Percentiles rank a stretch among this genome's conserved stretches.
Evolutionary conservation across 2,113 vertebrate species (phyloP).

Genomic region (Mirounga angustirostris): DNA sequence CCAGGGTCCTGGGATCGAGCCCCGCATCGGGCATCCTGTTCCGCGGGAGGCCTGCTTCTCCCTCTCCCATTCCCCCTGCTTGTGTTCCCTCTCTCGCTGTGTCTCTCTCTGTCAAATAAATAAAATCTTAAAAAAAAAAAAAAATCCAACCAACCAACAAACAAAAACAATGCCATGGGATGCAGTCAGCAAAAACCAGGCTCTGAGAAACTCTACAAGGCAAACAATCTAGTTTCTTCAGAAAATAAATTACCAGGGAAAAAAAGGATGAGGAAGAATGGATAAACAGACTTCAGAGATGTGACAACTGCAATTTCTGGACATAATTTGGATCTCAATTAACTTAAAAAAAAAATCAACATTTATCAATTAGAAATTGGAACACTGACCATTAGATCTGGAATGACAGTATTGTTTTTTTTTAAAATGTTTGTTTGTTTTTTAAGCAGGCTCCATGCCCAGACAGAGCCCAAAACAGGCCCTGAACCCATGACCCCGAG

Average conservation of each 20-base stretch:
- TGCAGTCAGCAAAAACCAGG: conserved; percentile 20
- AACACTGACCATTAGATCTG: background rate
- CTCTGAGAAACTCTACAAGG: background rate
- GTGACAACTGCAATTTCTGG: background rate
- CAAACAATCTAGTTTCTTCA: background rate
- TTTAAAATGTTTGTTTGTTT: background rate
- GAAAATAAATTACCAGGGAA: background rate
- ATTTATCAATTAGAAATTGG: conserved; percentile 33
- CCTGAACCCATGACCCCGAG: too few species aligned
- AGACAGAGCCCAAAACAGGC: too few species aligned
- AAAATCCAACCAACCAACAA: too few species aligned
- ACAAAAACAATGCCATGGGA: background rate
- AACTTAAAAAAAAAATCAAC: background rate
- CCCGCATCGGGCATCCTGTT: too few species aligned
- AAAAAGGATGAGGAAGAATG: background rate
- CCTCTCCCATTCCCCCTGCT: too few species aligned
- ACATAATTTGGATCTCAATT: background rate
- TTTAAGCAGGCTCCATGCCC: too few species aligned
- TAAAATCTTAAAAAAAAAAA: too few species aligned
- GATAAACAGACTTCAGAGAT: background rate
- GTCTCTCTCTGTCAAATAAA: too few species aligned
- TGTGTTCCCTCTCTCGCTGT: too few species aligned
- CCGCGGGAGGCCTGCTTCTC: too few species aligned
- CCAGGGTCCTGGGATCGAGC: too few species aligned
- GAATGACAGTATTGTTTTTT: background rate